Base-by-base conservation (phyloP, 2,888 invertebrate species). In the Tromatobia lineatoria region DNA sequence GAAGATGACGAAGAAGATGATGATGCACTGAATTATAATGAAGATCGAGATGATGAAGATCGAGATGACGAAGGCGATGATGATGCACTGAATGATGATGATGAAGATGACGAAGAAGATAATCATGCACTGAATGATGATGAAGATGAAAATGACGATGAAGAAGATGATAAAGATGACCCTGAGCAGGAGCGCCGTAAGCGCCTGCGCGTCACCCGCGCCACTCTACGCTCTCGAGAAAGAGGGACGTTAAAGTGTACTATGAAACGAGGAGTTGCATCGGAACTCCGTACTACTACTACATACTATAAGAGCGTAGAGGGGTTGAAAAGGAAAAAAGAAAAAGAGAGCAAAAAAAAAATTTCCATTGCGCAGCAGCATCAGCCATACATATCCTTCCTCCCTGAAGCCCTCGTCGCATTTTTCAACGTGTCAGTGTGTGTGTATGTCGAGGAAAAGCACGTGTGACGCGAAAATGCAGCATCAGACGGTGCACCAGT, bases 141-240 rank as follows among this genome's bases (percentile, higher is more conserved):
- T n/a, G n/a, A n/a, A n/a, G n/a, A n/a, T n/a, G n/a, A n/a, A n/a
- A n/a, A n/a, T n/a, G n/a, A n/a, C n/a, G n/a, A n/a, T n/a, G n/a
- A n/a, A n/a, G n/a, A n/a, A n/a, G n/a, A n/a, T n/a, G n/a, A n/a
- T n/a, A n/a, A n/a, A n/a, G n/a, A n/a, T n/a, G 85, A 87, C 81
- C 86, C 34, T 38, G 34, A 83, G 81, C 52, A 57, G n/a, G 45
- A 64, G 38, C n/a, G 34, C 69, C 29, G 73, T 13, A 69, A 45
- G 82, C 80, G 86, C 85, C 52, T 80, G 83, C 80, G 83, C 80
- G 57, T 74, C 50, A 57, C 45, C 20, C 74, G 66, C 45, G 50
- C 25, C 66, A 13, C 74, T 69, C 67, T 73, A 71, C 47, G 38
- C 71, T 42, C 47, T 47, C 47, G 67, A 73, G 38, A 69, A n/a